Evolutionary conservation across 2,113 vertebrate genomes (phyloP).

Genomic region (Lampris incognitus): DNA sequence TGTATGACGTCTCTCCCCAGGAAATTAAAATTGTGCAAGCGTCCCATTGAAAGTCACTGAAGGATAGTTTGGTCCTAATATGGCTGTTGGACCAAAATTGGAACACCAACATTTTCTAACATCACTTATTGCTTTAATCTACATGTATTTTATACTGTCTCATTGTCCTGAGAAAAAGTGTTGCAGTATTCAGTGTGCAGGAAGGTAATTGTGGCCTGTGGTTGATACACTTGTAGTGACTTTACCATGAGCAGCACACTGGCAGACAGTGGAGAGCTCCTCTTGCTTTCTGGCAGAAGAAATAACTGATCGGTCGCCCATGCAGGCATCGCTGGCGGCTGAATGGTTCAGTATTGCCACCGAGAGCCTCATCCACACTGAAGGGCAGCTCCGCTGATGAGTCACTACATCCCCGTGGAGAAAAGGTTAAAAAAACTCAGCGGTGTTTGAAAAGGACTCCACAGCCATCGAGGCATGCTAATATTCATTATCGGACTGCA

Average conservation of each 20-base stretch:
- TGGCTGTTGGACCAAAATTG: slow-evolving; percentile 23
- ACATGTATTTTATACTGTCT: no score
- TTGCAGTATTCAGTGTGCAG: neutral
- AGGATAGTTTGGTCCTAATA: slow-evolving; percentile 29
- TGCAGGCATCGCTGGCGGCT: slow-evolving; percentile 17
- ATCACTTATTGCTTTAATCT: no score
- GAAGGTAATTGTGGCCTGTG: slow-evolving; percentile 30
- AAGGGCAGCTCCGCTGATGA: slow-evolving; percentile 23
- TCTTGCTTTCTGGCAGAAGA: slow-evolving; percentile 24
- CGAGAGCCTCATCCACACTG: slow-evolving; percentile 9
- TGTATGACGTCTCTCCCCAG: slow-evolving; percentile 36
- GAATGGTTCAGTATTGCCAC: slow-evolving; percentile 11
- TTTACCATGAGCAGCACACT: slow-evolving; percentile 30
- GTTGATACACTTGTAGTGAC: slow-evolving; percentile 33
- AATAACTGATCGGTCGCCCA: neutral
- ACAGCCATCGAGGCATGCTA: neutral
- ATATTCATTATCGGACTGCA: neutral
- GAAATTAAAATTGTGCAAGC: slow-evolving; percentile 3
- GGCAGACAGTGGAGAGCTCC: slow-evolving; percentile 7
- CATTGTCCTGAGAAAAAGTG: no score
- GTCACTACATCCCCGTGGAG: neutral
- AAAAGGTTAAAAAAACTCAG: slow-evolving; percentile 14
- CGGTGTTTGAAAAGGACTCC: slow-evolving; percentile 2
- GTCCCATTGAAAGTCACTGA: neutral
- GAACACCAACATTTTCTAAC: no score